Base-by-base conservation (phyloP, 1,140 invertebrate genomes). In the Heliconius congener region DNA sequence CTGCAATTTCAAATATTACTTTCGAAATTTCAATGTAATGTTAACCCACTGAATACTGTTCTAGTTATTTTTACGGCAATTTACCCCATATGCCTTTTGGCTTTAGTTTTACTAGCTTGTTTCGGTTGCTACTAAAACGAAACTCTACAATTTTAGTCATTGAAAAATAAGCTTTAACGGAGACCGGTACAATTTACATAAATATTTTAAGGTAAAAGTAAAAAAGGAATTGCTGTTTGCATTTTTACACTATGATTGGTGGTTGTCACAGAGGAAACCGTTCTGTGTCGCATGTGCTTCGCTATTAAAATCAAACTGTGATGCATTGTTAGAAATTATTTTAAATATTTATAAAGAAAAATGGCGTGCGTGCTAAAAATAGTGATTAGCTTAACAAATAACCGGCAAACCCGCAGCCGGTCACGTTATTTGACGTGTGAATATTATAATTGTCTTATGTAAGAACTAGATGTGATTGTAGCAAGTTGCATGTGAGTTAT, bases 261-360 rank as follows among this genome's bases (percentile, higher is more conserved):
- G 82, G 83, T 86, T 86, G 86, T 87, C 86, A 89, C 83, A 89
- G 74, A 84, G 85, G 82, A 73, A 81, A 80, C 76, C 78, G 74
- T 83, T 81, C 34, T 79, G 75, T 81, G 78, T 84, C 74, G 76
- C 84, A 84, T 86, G 84, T 87, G 83, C 74, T 80, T 80, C 73
- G 80, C 84, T 79, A 87, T 87, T 87, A 86, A 84, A 85, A 81
- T 85, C 79, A 79, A 85, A 85, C 78, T 80, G 75, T 85, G 79
- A 86, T 85, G 84, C 80, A 85, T 81, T 80, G 75, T 81, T 81
- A 80, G 74, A 82, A 83, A 79, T 73, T 72, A 52, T 82, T 77
- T 83, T 81, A 84, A 81, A 83, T 84, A 76, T 78, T 79, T 66
- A 66, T 66, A 66, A 66, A 66, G 60, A 75, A 77, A 77, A 76